Evolutionary conservation across 2,888 invertebrate species (phyloP), one percentile per base, ranked within the genome.

Genomic region (Nomada fucata): DNA sequence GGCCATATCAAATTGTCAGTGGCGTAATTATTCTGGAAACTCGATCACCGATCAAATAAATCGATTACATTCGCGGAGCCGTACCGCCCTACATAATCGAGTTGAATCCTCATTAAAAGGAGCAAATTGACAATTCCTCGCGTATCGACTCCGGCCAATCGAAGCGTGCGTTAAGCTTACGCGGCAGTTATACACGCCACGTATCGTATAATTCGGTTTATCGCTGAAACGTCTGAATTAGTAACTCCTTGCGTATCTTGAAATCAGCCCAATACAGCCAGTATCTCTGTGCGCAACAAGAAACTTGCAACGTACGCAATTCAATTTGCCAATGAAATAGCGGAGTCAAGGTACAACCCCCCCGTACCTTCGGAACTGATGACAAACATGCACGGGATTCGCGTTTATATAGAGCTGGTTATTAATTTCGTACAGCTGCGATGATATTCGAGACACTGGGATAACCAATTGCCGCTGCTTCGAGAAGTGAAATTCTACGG

Each of bases 81-180:
- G 76, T 53, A n/a, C 70, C 64, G n/a, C 60, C 59, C 68, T 5
- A 42, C 53, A 68, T 82, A 86, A 86, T 84, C 76, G 79, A 74
- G 74, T 74, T 60, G 79, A 68, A 68, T 79, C 74, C 76, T 84
- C 86, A 73, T 86, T 84, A 84, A 84, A 84, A 78, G 64, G 77
- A 73, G 77, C 77, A 79, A 86, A 86, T 86, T 86, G 86, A 79
- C 86, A 86, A 86, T 86, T 86, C 71, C 84, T 84, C 82, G 77
- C 68, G 73, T 76, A 84, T 84, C 77, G 79, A 71, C 71, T 67
- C 65, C 44, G 71, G 44, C 59, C 68, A 82, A 72, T 82, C 60
- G 82, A 61, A 55, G 78, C 64, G 60, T 72, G 64, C 55, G 67
- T 60, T 64, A 36, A 64, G 79, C 79, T 79, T 76, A 74, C 75